phyloP scores from a whole-genome alignment of 2,888 invertebrate species.

The Torymus tubicola region DNA sequence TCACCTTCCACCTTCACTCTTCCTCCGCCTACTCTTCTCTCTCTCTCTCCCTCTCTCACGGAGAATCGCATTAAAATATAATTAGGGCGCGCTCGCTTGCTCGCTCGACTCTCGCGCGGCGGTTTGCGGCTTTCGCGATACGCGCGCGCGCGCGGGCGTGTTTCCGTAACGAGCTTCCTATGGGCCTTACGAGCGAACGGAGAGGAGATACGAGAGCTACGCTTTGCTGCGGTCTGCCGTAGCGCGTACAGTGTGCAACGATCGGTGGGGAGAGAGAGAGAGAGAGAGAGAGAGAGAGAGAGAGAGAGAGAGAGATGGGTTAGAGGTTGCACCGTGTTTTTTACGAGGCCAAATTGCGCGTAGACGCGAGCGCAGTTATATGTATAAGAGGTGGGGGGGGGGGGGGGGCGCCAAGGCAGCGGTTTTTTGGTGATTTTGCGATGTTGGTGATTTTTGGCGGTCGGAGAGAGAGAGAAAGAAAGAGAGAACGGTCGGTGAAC shows the following conservation, averaged over 20 bases:
- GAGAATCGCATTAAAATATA: slow-evolving; percentile 68
- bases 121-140: slow-evolving; percentile 65
- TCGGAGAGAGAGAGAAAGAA: no score
- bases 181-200: slow-evolving; percentile 29
- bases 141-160: slow-evolving; percentile 7
- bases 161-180: slow-evolving; percentile 55
- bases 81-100: slow-evolving; percentile 64
- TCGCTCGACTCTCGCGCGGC: slow-evolving; percentile 59
- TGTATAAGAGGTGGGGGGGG: no score
- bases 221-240: slow-evolving; percentile 43
- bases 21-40: not conserved
- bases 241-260: no score
- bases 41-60: not conserved
- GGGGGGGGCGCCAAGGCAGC: no score
- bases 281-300: not conserved
- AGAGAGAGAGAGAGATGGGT: not conserved
- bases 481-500: no score
- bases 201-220: not conserved
- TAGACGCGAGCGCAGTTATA: not conserved
- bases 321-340: not conserved
- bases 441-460: no score
- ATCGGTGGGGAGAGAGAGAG: not conserved
- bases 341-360: not conserved
- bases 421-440: no score
- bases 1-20: no score